Conservation (phyloP, 2,797 vertebrate genomes). For the Neosilurus hyrtlii region DNA sequence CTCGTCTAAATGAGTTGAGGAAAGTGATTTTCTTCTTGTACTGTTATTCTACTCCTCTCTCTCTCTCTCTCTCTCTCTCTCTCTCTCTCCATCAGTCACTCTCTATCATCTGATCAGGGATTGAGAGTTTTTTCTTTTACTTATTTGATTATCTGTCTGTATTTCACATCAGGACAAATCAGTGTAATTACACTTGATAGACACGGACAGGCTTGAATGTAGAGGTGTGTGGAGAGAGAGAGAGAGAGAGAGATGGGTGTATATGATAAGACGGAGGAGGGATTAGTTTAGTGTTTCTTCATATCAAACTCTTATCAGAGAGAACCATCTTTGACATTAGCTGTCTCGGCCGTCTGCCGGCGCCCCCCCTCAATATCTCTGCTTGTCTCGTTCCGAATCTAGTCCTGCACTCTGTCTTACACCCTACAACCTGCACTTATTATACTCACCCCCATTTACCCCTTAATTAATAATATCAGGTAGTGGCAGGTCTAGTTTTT, state of each 20-base stretch:
- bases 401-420: slow-evolving; percentile 48
- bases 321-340: slow-evolving; percentile 78
- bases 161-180: slow-evolving; percentile 85
- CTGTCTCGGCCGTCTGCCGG: slow-evolving; percentile 70
- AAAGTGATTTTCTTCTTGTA: slow-evolving; percentile 73
- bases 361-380: slow-evolving; percentile 56
- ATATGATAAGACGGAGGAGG: slow-evolving; percentile 65
- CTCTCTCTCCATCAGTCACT: slow-evolving; percentile 52
- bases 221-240: slow-evolving; percentile 69
- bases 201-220: slow-evolving; percentile 67
- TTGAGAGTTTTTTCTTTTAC: slow-evolving; percentile 49
- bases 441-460: slow-evolving; percentile 13
- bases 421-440: slow-evolving; percentile 32
- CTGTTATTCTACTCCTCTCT: slow-evolving; percentile 64
- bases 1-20: slow-evolving; percentile 31
- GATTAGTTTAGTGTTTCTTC: slow-evolving; percentile 73
- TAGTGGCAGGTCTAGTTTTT: neutral
- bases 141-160: slow-evolving; percentile 78
- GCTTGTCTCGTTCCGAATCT: slow-evolving; percentile 60
- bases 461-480: neutral
- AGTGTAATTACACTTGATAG: slow-evolving; percentile 79
- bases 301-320: slow-evolving; percentile 81
- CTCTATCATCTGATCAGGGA: slow-evolving; percentile 72
- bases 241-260: slow-evolving; percentile 70
- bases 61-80: slow-evolving; percentile 60